These are phyloP conservation scores for Scaptomyza reducta DNA, from an alignment of 2,888 invertebrate species.

Conservation along the genomic window DNA sequence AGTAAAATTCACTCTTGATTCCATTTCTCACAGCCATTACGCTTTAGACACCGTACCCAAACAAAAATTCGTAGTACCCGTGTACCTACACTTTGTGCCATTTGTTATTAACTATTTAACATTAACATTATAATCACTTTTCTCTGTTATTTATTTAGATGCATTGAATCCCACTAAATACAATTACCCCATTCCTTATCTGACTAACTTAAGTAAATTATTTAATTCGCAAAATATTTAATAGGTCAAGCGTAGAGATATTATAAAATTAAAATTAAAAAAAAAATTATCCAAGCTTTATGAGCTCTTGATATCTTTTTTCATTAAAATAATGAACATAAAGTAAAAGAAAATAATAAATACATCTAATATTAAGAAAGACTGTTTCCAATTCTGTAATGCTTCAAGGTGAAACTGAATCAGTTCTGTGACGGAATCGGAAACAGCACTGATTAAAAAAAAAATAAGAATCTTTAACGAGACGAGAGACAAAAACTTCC, in stretches of 20 bases:
- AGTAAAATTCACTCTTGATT: conserved; percentile 21
- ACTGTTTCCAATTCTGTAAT: conserved; percentile 27
- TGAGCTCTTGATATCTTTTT: conserved; percentile 6
- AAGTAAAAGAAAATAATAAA: not conserved
- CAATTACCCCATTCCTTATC: conserved; percentile 27
- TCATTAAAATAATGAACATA: conserved; percentile 5
- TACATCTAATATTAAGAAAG: not conserved
- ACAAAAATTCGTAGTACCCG: conserved; percentile 44
- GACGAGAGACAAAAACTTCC: conserved; percentile 39
- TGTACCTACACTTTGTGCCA: conserved; percentile 58
- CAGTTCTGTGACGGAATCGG: conserved; percentile 8
- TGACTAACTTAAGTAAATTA: conserved; percentile 19
- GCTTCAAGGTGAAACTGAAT: conserved; percentile 6
- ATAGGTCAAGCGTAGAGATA: conserved; percentile 1
- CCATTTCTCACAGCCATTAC: conserved; percentile 34
- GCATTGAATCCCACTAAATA: conserved; percentile 24
- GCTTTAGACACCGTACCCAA: conserved; percentile 34
- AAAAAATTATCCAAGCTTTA: conserved; percentile 13
- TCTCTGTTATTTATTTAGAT: conserved; percentile 36
- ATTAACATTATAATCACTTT: conserved; percentile 15
- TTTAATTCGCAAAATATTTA: conserved; percentile 14
- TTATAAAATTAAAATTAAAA: conserved; percentile 5
- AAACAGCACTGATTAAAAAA: conserved; percentile 4
- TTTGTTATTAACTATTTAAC: conserved; percentile 68
- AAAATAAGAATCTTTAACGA: conserved; percentile 9